Evolutionary conservation across 2,888 invertebrate species (phyloP).

Genomic region (Drosophila neutralis): DNA sequence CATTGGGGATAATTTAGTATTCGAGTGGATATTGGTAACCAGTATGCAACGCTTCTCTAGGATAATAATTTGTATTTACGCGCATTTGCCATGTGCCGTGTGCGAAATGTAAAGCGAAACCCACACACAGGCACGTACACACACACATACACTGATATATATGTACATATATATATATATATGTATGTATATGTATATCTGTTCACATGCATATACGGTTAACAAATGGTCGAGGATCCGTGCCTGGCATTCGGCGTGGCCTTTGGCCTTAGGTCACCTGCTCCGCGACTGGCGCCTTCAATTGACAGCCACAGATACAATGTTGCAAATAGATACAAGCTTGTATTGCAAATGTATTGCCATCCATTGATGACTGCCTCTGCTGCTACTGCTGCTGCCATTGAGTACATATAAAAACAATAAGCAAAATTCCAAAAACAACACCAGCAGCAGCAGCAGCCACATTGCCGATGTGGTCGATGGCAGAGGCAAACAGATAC

Average conservation of each 20-base stretch:
- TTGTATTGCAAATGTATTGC: conserved; percentile 38
- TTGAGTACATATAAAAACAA: conserved; percentile 76
- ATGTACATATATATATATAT: not conserved
- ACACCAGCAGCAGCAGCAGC: conserved; percentile 15
- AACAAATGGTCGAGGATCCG: conserved; percentile 3
- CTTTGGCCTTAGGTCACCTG: conserved; percentile 27
- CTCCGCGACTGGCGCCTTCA: conserved; percentile 21
- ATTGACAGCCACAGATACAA: conserved; percentile 51
- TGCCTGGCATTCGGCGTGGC: conserved; percentile 10
- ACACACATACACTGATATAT: not conserved
- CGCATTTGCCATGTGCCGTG: conserved; percentile 41
- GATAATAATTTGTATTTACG: conserved; percentile 50
- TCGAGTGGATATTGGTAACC: conserved; percentile 19
- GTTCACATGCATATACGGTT: not conserved
- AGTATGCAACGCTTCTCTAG: conserved; percentile 20
- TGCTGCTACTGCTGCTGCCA: conserved; percentile 12
- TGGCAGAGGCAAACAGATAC: conserved; percentile 59
- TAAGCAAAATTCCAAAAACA: conserved; percentile 54
- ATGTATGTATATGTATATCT: not conserved
- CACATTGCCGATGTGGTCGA: conserved; percentile 13
- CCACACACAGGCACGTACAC: not conserved
- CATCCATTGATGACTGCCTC: conserved; percentile 28
- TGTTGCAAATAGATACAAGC: conserved; percentile 42
- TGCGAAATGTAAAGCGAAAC: conserved; percentile 19
- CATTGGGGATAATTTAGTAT: conserved; percentile 28